Percentiles rank a stretch among this genome's conserved stretches.
Conservation (phyloP, 2,888 invertebrate species). For the Netelia inedita region DNA sequence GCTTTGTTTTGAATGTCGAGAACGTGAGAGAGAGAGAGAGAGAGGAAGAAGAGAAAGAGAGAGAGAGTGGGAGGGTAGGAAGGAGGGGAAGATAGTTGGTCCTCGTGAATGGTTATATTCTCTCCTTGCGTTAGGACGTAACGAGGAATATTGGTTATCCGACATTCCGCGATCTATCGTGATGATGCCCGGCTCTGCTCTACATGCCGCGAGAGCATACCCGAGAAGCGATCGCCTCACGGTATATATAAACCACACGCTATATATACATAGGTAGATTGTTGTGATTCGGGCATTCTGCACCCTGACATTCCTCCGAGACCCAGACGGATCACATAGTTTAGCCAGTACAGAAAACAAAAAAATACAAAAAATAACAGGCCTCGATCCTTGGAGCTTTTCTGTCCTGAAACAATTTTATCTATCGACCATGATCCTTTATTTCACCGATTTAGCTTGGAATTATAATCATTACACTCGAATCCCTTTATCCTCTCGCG, state of each 20-base stretch:
- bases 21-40: background rate
- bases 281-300: no score
- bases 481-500: no score
- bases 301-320: no score
- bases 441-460: no score
- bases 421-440: no score
- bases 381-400: no score
- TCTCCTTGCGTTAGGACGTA: slow-evolving; percentile 68
- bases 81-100: slow-evolving; percentile 36
- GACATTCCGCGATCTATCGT: slow-evolving; percentile 69
- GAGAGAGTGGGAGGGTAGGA: background rate
- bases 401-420: no score
- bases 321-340: no score
- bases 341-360: no score
- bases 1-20: slow-evolving; percentile 5
- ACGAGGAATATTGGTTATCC: slow-evolving; percentile 70
- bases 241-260: background rate
- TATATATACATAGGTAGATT: background rate
- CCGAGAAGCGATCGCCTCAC: slow-evolving; percentile 39
- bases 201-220: slow-evolving; percentile 68
- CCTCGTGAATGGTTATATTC: slow-evolving; percentile 54
- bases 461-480: no score
- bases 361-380: no score
- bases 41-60: background rate
- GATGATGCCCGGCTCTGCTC: slow-evolving; percentile 69